Base-by-base conservation (phyloP, 2,113 vertebrate species). In the Amphiprion percula region DNA sequence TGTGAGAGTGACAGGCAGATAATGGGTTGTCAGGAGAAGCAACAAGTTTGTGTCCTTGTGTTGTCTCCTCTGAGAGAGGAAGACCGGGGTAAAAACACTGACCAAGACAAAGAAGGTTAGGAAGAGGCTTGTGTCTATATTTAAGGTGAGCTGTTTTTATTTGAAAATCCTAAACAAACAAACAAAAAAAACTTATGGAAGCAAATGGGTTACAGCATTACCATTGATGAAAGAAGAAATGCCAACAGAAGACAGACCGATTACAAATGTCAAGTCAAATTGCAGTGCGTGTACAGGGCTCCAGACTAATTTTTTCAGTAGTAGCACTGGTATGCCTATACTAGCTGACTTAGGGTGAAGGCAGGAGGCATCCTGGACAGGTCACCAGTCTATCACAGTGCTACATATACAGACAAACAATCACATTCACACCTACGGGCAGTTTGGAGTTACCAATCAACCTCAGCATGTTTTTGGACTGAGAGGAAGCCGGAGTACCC, bases 21-120 rank as follows among this genome's bases (percentile, higher is more conserved):
- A 96, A 95, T 95, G 93, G 19, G 9, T 93, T 95, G 93, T 95
- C 95, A 94, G 93, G 92, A 93, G 94, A 95, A 94, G 84, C 91
- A 93, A 94, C 90, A 62, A 70, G 47, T 92, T 91, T 88, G 88
- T 94, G 88, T 89, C 91, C 92, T 94, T 88, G 72, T 83, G 84
- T 94, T 83, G 86, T 91, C 80, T 89, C 87, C 84, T 30, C 80
- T 67, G 80, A 87, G 77, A 78, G 74, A 81, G 76, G 73, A 74
- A 84, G 80, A 74, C 61, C 66, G 17, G 54, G 79, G 58, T 66
- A 87, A 86, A 86, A 85, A 83, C 61, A 83, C 64, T 64, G 61
- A 69, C 71, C 16, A 23, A 82, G 74, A 74, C 50, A 56, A 61
- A 62, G 37, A 58, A 60, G 30, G 54, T 37, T 41, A 58, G 56